Conservation (phyloP, 2,113 vertebrate genomes). For the Opisthocomus hoazin region DNA sequence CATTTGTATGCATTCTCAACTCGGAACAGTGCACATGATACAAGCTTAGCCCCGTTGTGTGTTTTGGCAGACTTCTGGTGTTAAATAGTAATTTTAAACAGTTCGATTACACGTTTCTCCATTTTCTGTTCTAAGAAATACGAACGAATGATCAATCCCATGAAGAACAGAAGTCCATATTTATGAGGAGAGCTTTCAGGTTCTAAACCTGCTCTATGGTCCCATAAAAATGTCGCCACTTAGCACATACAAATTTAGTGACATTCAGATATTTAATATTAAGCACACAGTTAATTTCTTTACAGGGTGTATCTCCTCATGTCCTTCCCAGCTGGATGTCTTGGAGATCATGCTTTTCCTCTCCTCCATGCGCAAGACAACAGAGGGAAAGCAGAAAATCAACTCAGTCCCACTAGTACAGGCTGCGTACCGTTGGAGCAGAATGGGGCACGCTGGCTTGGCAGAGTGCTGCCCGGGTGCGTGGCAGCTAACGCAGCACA, state of each 20-base stretch:
- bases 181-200: background rate
- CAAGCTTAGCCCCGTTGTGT: background rate
- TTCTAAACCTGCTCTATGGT: background rate
- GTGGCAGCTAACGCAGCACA: background rate
- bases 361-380: background rate
- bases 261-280: background rate
- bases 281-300: background rate
- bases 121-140: background rate
- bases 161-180: background rate
- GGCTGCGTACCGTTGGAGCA: background rate
- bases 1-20: background rate
- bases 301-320: background rate
- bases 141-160: background rate
- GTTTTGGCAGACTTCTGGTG: background rate
- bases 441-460: background rate
- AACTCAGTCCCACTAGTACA: background rate
- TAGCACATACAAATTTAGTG: background rate
- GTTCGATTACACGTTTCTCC: background rate
- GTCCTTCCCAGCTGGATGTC: background rate
- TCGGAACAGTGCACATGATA: background rate
- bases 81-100: background rate
- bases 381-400: background rate
- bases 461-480: background rate
- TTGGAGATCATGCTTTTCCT: background rate
- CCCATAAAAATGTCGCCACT: background rate